Evolutionary conservation across 2,113 vertebrate genomes (phyloP), one percentile per base, ranked within the genome.

Genomic region (Brachypteracias leptosomus): DNA sequence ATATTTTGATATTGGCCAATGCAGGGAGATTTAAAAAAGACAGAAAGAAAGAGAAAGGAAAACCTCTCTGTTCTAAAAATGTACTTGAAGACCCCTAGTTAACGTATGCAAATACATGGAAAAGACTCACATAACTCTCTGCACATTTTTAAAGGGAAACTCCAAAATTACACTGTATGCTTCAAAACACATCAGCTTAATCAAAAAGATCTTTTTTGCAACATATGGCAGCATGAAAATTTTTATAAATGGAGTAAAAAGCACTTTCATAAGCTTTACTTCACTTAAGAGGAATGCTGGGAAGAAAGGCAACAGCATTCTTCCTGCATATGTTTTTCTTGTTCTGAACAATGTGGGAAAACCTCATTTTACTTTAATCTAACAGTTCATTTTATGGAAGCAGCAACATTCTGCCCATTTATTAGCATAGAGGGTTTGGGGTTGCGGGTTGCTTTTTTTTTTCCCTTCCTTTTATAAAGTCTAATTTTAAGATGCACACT

Each of bases 401-500:
- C 95, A 97, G 96, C 98, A 98, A 97, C 97, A 96, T 97, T 98
- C 97, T 87, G 96, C 97, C 97, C 97, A 96, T 98, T 98, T 98
- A 98, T 98, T 98, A 98, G 97, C 96, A 96, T 68, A 95, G 88
- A 96, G 96, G 54, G 91, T 97, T 98, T 95, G 96, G 98, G 90
- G 88, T 87, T 93, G 96, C 0, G 61, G 47, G 90, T 71, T 88
- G 72, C 18, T 6, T 28, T 19, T 33, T 54, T 88, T 95, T 93
- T 93, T 7, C 0, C 13, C 20, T 72, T 40, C 44, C 91, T 88
- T 91, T 98, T 96, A 98, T 97, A 97, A 97, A 98, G 97, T 98
- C 98, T 98, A 97, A 98, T 98, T 98, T 98, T 98, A 98, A 98
- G 97, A 98, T 97, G 97, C 97, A 97, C 94, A 90, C 97, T 98